Evolutionary conservation across 2,797 vertebrate species (phyloP).

Genomic region (Notolabrus celidotus): DNA sequence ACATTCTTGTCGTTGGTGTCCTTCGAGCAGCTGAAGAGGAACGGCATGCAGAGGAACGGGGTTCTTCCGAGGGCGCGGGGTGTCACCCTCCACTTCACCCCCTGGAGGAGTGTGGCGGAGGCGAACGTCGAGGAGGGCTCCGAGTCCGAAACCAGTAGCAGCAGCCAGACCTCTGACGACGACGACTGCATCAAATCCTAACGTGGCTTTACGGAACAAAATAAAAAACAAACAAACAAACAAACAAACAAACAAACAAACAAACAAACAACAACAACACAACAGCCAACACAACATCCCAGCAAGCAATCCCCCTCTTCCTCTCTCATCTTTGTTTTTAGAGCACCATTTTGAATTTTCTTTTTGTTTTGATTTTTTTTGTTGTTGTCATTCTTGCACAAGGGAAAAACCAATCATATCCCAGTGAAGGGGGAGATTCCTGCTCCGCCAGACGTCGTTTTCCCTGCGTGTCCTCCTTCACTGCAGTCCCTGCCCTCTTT

Average conservation of each 20-base stretch:
- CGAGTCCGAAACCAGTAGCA: slow-evolving; percentile 96
- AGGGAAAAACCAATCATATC: slow-evolving; percentile 96
- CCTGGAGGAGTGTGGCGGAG: slow-evolving; percentile 96
- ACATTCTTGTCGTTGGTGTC: not conserved
- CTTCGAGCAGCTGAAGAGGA: slow-evolving; percentile 91
- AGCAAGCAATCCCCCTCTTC: slow-evolving; percentile 76
- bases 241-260: too few relatives aligned
- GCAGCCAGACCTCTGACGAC: slow-evolving; percentile 96
- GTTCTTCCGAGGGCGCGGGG: slow-evolving; percentile 89
- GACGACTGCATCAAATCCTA: slow-evolving; percentile 88
- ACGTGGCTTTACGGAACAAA: slow-evolving; percentile 86
- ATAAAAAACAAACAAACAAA: slow-evolving; percentile 32
- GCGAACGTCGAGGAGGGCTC: slow-evolving; percentile 92
- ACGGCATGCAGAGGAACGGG: slow-evolving; percentile 93
- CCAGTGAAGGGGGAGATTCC: slow-evolving; percentile 85
- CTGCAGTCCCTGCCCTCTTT: slow-evolving; percentile 76
- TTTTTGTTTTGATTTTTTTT: slow-evolving; percentile 71
- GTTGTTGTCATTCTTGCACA: slow-evolving; percentile 90
- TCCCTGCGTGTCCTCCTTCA: slow-evolving; percentile 86
- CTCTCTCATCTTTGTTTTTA: slow-evolving; percentile 81
- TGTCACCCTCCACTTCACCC: slow-evolving; percentile 92
- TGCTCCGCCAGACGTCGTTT: slow-evolving; percentile 84
- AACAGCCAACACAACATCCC: slow-evolving; percentile 79
- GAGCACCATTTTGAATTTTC: slow-evolving; percentile 82
- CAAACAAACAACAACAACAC: slow-evolving; percentile 53